Evolutionary conservation across 2,797 vertebrate species (phyloP).

Genomic region (Cebuella pygmaea): DNA sequence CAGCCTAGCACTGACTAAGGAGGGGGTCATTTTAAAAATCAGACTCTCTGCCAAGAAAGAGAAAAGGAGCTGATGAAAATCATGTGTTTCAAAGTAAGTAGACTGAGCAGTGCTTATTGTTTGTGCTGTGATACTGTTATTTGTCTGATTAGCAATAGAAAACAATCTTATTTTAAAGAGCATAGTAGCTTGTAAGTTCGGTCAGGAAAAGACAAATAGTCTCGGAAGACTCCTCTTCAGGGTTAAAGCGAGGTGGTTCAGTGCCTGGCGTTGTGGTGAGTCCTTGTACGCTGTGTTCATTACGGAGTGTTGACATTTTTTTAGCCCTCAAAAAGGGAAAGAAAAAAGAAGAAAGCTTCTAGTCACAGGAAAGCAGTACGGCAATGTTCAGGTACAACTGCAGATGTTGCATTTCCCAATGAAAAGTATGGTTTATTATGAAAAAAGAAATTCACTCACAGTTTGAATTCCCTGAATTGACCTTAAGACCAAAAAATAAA

Average conservation of each 20-base stretch:
- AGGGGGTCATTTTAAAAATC: neutral
- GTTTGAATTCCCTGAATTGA: neutral
- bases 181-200: neutral
- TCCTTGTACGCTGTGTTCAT: neutral
- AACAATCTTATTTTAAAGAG: neutral
- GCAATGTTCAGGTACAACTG: neutral
- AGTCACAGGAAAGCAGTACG: neutral
- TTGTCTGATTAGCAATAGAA: neutral
- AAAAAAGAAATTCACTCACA: neutral
- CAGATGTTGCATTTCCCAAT: neutral
- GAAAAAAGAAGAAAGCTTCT: neutral
- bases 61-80: neutral
- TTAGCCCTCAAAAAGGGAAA: neutral
- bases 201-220: neutral
- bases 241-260: rapidly evolving
- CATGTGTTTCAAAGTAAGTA: neutral
- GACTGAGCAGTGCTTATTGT: neutral
- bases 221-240: neutral
- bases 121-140: neutral
- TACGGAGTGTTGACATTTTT: neutral
- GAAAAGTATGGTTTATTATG: neutral
- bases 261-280: rapidly evolving
- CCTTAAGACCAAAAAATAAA: neutral
- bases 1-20: rapidly evolving
- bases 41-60: neutral